Base-by-base conservation (phyloP, 1,140 invertebrate genomes). In the Lanistes nyassanus region DNA sequence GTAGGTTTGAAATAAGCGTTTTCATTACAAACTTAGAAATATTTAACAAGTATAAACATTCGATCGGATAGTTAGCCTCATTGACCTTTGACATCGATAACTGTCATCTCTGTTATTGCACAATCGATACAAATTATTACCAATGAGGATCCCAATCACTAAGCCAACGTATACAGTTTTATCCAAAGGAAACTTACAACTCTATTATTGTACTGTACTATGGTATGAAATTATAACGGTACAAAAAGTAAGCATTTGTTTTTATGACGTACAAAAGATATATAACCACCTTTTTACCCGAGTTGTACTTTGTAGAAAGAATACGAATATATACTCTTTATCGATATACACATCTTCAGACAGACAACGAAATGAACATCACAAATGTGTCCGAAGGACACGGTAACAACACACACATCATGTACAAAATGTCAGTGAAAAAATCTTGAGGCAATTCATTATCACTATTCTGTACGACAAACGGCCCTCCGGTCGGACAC, bases 11-110 rank as follows among this genome's bases (percentile, higher is more conserved):
- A 74, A 53, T 65, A 74, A 64, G 64, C 42, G 13, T 19, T 74
- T 74, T 74, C 64, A 65, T 74, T 64, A 74, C 60, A 74, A 65
- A 64, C 64, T 74, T 64, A 74, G 72, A 66, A 74, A 65, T 64
- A 37, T 53, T 74, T 60, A 74, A 56, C 72, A 66, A 37, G 60
- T 74, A 74, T 66, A 74, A 66, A 74, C 62, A 64, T 65, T 42
- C 19, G 39, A 55, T 74, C 34, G 42, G 70, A 60, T 34, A 56
- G 19, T 72, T 55, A 34, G 39, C 56, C 70, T 62, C 31, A n/a
- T 39, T 36, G 51, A 60, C 56, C 13, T 29, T 60, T 47, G 42
- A 39, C 34, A 23, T 55, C 42, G n/a, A 31, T 23, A 72, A 37
- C 26, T 36, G 19, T 39, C 70, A 60, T 34, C 26, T 62, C 55